Evolutionary conservation across 2,113 vertebrate genomes (phyloP).

Genomic region (Setophaga coronata): DNA sequence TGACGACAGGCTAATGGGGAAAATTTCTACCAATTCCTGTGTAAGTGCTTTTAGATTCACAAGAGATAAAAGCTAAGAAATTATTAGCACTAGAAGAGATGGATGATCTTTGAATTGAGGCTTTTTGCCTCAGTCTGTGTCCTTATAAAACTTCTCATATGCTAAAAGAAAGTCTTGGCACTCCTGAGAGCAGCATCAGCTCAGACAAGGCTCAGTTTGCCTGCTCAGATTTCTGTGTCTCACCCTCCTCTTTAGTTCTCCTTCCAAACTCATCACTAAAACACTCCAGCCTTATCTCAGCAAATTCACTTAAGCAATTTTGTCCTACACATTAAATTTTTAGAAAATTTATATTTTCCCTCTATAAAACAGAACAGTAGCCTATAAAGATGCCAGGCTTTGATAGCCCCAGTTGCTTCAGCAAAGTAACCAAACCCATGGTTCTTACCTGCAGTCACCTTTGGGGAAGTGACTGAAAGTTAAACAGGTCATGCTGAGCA

Average conservation of each 20-base stretch:
- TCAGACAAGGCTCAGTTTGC: neutral
- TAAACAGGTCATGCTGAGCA: neutral
- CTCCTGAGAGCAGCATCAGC: neutral
- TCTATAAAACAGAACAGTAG: neutral
- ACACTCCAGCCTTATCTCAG: neutral
- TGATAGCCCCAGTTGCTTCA: neutral
- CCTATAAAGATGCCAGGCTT: neutral
- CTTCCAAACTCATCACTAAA: neutral
- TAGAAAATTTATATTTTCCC: neutral
- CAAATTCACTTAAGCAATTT: neutral
- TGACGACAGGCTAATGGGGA: neutral
- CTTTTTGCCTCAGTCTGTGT: neutral
- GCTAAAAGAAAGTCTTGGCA: neutral
- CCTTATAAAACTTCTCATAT: neutral
- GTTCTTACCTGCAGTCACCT: neutral
- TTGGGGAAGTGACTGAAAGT: neutral
- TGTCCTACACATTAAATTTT: neutral
- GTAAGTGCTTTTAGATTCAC: constrained; percentile 21
- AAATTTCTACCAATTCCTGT: neutral
- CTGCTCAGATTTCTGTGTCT: neutral
- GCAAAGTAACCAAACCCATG: neutral
- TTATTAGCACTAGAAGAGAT: neutral
- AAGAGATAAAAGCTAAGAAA: neutral
- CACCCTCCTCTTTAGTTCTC: neutral
- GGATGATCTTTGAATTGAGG: neutral